Conservation (phyloP, 2,113 vertebrate genomes). For the Ophiodon elongatus region DNA sequence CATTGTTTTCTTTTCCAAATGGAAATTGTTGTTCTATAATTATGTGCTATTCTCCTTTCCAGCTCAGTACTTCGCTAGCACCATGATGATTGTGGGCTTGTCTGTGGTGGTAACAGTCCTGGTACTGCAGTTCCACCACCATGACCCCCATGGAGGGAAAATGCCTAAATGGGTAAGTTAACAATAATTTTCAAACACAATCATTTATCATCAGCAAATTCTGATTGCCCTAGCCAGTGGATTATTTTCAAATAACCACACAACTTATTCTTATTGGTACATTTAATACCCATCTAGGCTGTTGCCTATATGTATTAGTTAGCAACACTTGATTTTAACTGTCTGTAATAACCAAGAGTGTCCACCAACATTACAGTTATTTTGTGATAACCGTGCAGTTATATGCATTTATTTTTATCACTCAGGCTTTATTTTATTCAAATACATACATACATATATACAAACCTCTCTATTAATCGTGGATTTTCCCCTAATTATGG, state of each 20-base stretch:
- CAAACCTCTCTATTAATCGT: neutral
- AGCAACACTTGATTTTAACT: neutral
- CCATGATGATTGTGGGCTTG: slow-evolving; percentile 93
- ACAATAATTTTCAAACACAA: neutral
- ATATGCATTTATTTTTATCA: neutral
- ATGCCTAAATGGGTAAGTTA: slow-evolving; percentile 92
- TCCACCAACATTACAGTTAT: no score
- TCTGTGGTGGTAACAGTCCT: slow-evolving; percentile 93
- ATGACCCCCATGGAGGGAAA: slow-evolving; percentile 91
- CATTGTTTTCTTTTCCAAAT: neutral
- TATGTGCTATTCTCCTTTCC: slow-evolving; percentile 37
- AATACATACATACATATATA: no score
- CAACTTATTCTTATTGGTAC: neutral
- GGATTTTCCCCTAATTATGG: no score
- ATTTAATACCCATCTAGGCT: neutral
- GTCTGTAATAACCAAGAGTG: neutral
- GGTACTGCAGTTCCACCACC: slow-evolving; percentile 93
- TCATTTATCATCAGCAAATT: neutral
- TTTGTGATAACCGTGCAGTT: neutral
- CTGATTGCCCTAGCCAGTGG: neutral
- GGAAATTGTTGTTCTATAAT: neutral
- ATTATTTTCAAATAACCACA: neutral
- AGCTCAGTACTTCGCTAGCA: slow-evolving; percentile 94
- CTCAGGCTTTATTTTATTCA: neutral
- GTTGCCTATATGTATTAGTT: neutral